These are phyloP conservation scores for Sebastes trivittatus DNA, from an alignment of 2,797 vertebrate species.

Conservation along the genomic window DNA sequence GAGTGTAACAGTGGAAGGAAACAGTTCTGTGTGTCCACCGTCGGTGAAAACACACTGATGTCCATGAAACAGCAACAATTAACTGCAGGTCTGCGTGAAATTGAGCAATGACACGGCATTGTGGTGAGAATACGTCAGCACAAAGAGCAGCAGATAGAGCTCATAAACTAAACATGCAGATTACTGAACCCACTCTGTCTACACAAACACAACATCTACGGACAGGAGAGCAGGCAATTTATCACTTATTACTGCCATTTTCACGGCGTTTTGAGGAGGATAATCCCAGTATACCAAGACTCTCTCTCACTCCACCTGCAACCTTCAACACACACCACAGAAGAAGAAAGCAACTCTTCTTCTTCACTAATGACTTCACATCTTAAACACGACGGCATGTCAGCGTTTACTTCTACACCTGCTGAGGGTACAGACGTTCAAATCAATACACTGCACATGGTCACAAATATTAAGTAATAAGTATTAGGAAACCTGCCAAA, in stretches of 20 bases:
- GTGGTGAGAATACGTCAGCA: not conserved
- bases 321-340: constrained; percentile 11
- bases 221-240: constrained; percentile 42
- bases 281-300: constrained; percentile 36
- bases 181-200: constrained; percentile 31
- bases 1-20: constrained; percentile 10
- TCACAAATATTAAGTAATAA: too few species aligned
- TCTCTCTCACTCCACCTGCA: constrained; percentile 6
- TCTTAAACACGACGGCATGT: not conserved
- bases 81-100: constrained; percentile 45
- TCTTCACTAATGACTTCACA: constrained; percentile 8
- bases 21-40: not conserved
- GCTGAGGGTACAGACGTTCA: too few species aligned
- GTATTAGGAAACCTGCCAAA: too few species aligned
- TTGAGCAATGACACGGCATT: constrained; percentile 27
- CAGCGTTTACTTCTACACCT: not conserved
- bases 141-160: constrained; percentile 22
- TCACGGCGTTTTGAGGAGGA: constrained; percentile 44
- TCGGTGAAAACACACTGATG: constrained; percentile 21
- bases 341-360: not conserved
- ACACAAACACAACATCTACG: not conserved
- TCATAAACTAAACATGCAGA: constrained; percentile 31
- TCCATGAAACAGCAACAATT: constrained; percentile 36
- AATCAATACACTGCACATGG: too few species aligned
- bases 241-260: constrained; percentile 64